Evolutionary conservation across 2,113 vertebrate genomes (phyloP).

Genomic region (Hemicordylus capensis): DNA sequence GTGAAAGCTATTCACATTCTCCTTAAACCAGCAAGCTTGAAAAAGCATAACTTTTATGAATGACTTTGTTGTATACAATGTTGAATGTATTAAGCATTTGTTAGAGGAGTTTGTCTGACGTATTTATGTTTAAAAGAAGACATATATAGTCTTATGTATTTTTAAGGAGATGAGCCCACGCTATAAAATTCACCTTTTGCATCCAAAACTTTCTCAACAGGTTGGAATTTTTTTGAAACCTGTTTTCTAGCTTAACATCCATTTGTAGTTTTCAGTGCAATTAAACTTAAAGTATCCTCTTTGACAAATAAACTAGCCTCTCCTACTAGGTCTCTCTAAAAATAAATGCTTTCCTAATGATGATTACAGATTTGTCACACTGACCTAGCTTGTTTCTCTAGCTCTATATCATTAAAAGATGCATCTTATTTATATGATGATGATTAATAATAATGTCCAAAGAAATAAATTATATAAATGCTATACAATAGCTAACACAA

Average conservation of each 20-base stretch:
- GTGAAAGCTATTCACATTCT: slow-evolving; percentile 72
- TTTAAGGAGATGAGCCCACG: slow-evolving; percentile 11
- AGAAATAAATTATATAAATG: slow-evolving; percentile 62
- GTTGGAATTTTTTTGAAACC: background rate
- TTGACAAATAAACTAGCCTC: slow-evolving; percentile 64
- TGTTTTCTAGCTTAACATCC: background rate
- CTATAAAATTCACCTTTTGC: background rate
- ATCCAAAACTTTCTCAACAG: background rate
- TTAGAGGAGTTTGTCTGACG: slow-evolving; percentile 72
- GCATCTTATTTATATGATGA: slow-evolving; percentile 52
- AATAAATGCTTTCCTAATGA: slow-evolving; percentile 48
- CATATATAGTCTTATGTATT: slow-evolving; percentile 60
- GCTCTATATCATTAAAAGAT: slow-evolving; percentile 57
- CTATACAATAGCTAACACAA: slow-evolving; percentile 20
- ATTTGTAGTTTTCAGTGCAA: slow-evolving; percentile 51
- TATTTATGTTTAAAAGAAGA: slow-evolving; percentile 72
- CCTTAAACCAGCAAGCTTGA: slow-evolving; percentile 66
- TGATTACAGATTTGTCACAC: slow-evolving; percentile 28
- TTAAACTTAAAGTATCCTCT: slow-evolving; percentile 65
- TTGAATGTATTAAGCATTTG: slow-evolving; percentile 69
- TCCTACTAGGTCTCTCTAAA: slow-evolving; percentile 52
- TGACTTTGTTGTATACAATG: slow-evolving; percentile 67
- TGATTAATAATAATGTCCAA: slow-evolving; percentile 62
- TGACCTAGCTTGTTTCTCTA: slow-evolving; percentile 58
- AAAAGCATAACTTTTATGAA: slow-evolving; percentile 71